These are phyloP conservation scores for Ramphastos sulfuratus DNA, from an alignment of 2,113 vertebrate species.

Conservation along the genomic window DNA sequence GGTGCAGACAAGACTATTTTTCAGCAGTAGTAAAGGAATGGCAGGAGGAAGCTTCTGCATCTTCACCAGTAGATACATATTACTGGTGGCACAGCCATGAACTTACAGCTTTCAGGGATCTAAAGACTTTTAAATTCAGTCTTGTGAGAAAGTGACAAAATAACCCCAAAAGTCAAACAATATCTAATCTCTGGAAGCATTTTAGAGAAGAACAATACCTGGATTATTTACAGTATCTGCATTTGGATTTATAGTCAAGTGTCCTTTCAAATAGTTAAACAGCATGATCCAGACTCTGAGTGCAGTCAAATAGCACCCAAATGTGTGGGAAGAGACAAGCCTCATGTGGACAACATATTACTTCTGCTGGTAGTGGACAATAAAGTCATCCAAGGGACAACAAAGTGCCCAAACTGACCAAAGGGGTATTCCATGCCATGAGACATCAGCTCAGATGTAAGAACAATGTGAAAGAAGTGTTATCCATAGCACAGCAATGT, in stretches of 20 bases:
- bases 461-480: too few relatives aligned
- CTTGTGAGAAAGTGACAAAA: not conserved
- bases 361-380: not conserved
- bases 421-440: too few relatives aligned
- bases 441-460: too few relatives aligned
- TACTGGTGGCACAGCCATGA: not conserved
- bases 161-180: fast-evolving
- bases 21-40: not conserved
- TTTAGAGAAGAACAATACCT: not conserved
- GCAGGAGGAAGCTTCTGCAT: not conserved
- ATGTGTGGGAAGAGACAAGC: not conserved
- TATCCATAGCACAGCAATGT: too few relatives aligned
- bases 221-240: not conserved
- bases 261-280: not conserved
- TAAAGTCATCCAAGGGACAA: too few relatives aligned
- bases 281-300: not conserved
- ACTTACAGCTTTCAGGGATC: not conserved
- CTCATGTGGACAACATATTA: not conserved
- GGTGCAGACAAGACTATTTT: not conserved
- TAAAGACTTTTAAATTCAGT: not conserved
- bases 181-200: fast-evolving
- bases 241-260: not conserved
- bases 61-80: not conserved
- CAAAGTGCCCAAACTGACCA: too few relatives aligned
- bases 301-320: not conserved